Conservation (phyloP, 2,113 vertebrate species). For the Pungitius pungitius region DNA sequence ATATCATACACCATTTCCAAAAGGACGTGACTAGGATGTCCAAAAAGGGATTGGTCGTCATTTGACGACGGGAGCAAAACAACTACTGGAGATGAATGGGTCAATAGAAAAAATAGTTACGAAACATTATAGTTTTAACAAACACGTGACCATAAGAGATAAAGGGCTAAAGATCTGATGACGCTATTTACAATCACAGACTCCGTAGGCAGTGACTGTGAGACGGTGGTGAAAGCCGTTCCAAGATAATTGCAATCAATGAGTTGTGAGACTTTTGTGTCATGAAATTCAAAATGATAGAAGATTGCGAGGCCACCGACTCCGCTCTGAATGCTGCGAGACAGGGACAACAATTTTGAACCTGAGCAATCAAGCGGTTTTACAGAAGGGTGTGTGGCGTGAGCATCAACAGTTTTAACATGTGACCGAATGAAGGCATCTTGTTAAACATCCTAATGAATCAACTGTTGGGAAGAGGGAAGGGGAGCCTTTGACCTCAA, state of each 20-base stretch:
- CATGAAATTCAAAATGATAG: not conserved
- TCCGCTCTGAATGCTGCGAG: not conserved
- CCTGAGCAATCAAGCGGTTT: not conserved
- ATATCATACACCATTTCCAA: not conserved
- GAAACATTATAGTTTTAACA: not conserved
- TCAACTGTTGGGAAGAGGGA: not conserved
- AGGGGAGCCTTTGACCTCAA: not conserved
- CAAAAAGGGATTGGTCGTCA: not conserved
- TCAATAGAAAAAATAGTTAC: not conserved
- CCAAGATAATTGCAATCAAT: not conserved
- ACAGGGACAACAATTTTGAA: conserved; percentile 1
- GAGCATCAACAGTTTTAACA: not conserved
- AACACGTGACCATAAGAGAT: not conserved
- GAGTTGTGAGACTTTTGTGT: not conserved
- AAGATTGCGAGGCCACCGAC: not conserved
- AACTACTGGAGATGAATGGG: not conserved
- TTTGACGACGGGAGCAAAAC: not conserved
- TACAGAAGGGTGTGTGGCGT: not conserved
- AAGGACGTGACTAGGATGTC: not conserved
- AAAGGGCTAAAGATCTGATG: not conserved
- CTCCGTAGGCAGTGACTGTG: not conserved
- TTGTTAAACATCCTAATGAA: not conserved
- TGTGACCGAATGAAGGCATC: no score
- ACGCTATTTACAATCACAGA: not conserved
- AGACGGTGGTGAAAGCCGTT: not conserved